Conservation (phyloP, 2,797 vertebrate genomes). For the Discoglossus pictus region DNA sequence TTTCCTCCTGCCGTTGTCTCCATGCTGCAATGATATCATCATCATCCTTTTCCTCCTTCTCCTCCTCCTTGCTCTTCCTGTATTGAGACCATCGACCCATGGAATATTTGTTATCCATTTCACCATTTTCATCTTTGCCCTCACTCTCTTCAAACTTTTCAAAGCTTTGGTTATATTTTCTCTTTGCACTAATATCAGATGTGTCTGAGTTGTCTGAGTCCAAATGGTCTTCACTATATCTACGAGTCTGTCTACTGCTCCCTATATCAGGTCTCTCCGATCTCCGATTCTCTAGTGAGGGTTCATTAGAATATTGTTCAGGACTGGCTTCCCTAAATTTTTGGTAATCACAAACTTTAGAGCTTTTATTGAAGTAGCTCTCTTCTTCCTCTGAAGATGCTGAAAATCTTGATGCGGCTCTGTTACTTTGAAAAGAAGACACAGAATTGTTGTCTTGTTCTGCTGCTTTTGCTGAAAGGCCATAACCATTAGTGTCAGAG, state of each 20-base stretch:
- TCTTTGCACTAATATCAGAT: slow-evolving; percentile 71
- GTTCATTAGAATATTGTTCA: slow-evolving; percentile 63
- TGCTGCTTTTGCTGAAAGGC: slow-evolving; percentile 71
- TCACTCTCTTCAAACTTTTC: slow-evolving; percentile 68
- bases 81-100: slow-evolving; percentile 67
- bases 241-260: slow-evolving; percentile 53
- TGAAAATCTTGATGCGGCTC: slow-evolving; percentile 69
- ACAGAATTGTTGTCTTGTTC: slow-evolving; percentile 64
- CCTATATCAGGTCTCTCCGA: slow-evolving; percentile 53
- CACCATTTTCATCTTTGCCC: slow-evolving; percentile 64
- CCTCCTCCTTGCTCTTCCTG: slow-evolving; percentile 73
- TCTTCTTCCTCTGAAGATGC: slow-evolving; percentile 64
- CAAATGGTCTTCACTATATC: slow-evolving; percentile 61
- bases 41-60: slow-evolving; percentile 79
- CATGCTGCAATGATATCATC: slow-evolving; percentile 88
- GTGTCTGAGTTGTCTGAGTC: slow-evolving; percentile 63
- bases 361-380: slow-evolving; percentile 62
- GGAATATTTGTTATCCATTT: slow-evolving; percentile 71
- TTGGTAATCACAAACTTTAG: slow-evolving; percentile 63
- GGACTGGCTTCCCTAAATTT: slow-evolving; percentile 65
- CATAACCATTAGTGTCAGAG: slow-evolving; percentile 76
- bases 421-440: slow-evolving; percentile 55
- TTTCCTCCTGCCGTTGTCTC: slow-evolving; percentile 81
- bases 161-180: slow-evolving; percentile 74
- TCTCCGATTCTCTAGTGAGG: slow-evolving; percentile 56